Conservation (phyloP, 2,888 invertebrate species). For the Acleris literana region DNA sequence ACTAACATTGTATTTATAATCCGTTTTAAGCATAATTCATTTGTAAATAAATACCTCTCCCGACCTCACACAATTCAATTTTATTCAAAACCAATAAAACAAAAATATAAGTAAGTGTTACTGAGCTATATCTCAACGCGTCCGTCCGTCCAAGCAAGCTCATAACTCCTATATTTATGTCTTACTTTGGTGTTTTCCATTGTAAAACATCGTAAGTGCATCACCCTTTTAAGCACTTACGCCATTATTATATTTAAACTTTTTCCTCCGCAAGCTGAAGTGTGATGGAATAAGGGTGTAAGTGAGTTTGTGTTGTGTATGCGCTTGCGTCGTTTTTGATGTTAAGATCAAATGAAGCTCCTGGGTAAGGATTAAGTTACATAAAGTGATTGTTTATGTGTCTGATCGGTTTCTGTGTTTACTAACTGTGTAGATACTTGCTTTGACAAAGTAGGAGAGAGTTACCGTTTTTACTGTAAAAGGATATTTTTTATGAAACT, state of each 20-base stretch:
- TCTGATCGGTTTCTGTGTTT: constrained; percentile 40
- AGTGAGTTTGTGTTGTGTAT: neutral
- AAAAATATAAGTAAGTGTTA: constrained; percentile 31
- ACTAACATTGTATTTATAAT: too few relatives aligned
- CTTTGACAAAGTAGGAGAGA: neutral
- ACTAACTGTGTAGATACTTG: constrained; percentile 1
- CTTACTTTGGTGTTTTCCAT: constrained; percentile 50
- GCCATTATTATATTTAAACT: neutral
- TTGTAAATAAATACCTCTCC: constrained; percentile 2
- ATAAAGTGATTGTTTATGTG: constrained; percentile 58
- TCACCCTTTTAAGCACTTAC: neutral
- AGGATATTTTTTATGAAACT: too few relatives aligned
- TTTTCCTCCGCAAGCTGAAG: neutral
- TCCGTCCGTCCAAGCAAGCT: constrained; percentile 40
- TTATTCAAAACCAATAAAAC: constrained; percentile 36
- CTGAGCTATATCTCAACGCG: constrained; percentile 36
- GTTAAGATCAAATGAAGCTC: constrained; percentile 41
- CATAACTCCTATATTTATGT: constrained; percentile 71
- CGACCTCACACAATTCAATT: constrained; percentile 37
- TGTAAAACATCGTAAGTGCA: constrained; percentile 5
- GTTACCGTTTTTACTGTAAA: neutral
- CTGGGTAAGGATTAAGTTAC: constrained; percentile 59
- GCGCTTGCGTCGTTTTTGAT: constrained; percentile 9
- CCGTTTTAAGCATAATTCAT: constrained; percentile 22
- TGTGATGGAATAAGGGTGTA: constrained; percentile 7